Percentiles rank a stretch among this genome's conserved stretches.
Evolutionary conservation across 2,888 invertebrate species (phyloP).

Genomic region (Salticus scenicus): DNA sequence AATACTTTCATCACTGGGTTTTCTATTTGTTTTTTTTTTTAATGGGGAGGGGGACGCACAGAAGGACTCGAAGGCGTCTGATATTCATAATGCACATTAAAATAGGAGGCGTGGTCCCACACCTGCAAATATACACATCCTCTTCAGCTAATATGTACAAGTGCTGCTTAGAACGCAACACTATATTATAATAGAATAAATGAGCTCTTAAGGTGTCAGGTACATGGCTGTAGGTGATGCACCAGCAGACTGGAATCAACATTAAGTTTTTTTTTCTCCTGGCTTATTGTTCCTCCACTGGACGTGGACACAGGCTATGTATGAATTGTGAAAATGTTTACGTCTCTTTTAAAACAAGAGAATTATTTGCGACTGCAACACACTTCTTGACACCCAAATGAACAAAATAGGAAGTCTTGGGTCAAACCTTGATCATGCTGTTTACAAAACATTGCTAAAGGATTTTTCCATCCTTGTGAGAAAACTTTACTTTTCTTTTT

Average conservation of each 20-base stretch:
- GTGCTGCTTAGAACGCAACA: conserved; percentile 22
- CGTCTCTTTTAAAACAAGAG: too few relatives aligned
- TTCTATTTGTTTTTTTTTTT: too few relatives aligned
- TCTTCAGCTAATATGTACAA: conserved; percentile 7
- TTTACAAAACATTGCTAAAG: too few relatives aligned
- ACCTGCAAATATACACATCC: conserved; percentile 11
- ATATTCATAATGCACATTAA: not conserved
- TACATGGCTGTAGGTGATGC: not conserved
- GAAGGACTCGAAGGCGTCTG: not conserved
- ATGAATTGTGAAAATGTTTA: too few relatives aligned
- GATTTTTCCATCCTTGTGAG: too few relatives aligned
- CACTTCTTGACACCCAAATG: too few relatives aligned
- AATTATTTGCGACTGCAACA: too few relatives aligned
- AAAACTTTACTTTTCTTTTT: too few relatives aligned
- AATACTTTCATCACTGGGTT: conserved; percentile 10
- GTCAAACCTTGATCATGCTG: too few relatives aligned
- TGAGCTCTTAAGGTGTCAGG: conserved; percentile 18
- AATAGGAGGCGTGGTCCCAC: conserved; percentile 20
- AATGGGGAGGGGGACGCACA: not conserved
- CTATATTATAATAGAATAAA: too few relatives aligned
- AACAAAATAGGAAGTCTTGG: too few relatives aligned
- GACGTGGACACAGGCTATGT: not conserved
- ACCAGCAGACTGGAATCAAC: not conserved
- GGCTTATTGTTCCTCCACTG: not conserved
- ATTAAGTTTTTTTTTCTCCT: not conserved